These are phyloP conservation scores for Engystomops pustulosus DNA, from an alignment of 2,113 vertebrate species.

Conservation along the genomic window DNA sequence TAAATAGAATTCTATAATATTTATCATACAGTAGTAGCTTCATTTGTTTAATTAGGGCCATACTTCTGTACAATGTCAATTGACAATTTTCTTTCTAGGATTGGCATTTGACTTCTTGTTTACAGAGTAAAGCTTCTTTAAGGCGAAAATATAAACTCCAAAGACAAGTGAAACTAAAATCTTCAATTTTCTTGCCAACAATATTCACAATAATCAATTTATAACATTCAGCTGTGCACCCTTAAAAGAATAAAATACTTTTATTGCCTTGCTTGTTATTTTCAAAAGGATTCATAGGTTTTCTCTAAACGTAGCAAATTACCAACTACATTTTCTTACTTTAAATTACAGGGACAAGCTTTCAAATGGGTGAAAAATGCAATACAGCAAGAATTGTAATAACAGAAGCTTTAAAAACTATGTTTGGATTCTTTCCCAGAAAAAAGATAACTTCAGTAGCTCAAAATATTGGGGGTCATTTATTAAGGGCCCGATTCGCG, in stretches of 20 bases:
- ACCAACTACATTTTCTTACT: slow-evolving; percentile 58
- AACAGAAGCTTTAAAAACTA: slow-evolving; percentile 63
- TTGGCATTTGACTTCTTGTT: not conserved
- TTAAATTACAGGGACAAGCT: slow-evolving; percentile 47
- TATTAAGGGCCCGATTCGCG: too few species aligned
- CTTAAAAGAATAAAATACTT: slow-evolving; percentile 30
- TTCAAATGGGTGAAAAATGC: slow-evolving; percentile 57
- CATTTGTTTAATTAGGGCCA: too few species aligned
- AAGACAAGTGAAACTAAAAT: not conserved
- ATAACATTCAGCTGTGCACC: slow-evolving; percentile 27
- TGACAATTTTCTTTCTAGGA: not conserved
- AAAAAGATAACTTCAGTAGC: slow-evolving; percentile 62
- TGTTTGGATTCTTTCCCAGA: slow-evolving; percentile 63
- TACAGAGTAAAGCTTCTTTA: not conserved
- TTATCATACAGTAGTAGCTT: not conserved
- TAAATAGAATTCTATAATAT: too few species aligned
- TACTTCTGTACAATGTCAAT: too few species aligned
- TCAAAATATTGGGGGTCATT: slow-evolving; percentile 68
- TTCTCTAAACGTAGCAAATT: slow-evolving; percentile 63
- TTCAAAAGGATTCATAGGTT: slow-evolving; percentile 28
- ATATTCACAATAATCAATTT: slow-evolving; percentile 28
- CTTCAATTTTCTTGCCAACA: not conserved
- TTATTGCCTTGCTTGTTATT: slow-evolving; percentile 62
- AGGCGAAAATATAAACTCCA: not conserved
- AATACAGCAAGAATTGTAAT: slow-evolving; percentile 41